Conservation (phyloP, 2,797 vertebrate species). For the Champsocephalus esox region DNA sequence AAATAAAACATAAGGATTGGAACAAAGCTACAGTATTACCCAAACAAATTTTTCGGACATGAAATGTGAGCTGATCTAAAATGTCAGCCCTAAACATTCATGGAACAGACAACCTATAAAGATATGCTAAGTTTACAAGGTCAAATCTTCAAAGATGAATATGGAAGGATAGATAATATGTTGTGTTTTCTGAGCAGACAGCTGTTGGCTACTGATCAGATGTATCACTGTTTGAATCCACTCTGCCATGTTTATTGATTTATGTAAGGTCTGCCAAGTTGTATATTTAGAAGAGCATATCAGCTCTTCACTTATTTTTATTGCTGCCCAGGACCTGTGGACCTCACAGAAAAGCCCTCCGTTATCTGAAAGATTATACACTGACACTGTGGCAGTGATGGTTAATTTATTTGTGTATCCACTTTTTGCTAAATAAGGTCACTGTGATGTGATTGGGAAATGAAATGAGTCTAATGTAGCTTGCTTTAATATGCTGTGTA, state of each 20-base stretch:
- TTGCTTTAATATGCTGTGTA: background rate
- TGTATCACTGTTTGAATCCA: background rate
- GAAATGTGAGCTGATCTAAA: background rate
- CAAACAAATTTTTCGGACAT: background rate
- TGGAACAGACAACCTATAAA: background rate
- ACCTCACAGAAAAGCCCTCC: conserved; percentile 1
- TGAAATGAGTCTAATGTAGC: background rate
- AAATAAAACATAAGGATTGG: background rate
- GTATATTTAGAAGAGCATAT: conserved; percentile 17
- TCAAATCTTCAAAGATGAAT: background rate
- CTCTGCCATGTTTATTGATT: conserved; percentile 33
- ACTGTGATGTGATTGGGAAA: background rate
- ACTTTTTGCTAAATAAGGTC: background rate
- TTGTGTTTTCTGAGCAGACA: background rate
- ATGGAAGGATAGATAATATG: background rate
- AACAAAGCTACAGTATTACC: background rate
- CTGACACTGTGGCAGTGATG: background rate
- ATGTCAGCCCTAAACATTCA: background rate
- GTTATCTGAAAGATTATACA: conserved; percentile 20
- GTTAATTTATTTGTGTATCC: conserved; percentile 12
- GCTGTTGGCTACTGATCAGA: conserved; percentile 11
- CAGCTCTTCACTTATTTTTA: conserved; percentile 24
- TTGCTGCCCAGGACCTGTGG: conserved; percentile 2
- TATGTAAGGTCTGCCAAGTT: conserved; percentile 1
- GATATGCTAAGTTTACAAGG: background rate